Evolutionary conservation across 1,140 invertebrate species (phyloP).

Genomic region (Bombus waltoni): DNA sequence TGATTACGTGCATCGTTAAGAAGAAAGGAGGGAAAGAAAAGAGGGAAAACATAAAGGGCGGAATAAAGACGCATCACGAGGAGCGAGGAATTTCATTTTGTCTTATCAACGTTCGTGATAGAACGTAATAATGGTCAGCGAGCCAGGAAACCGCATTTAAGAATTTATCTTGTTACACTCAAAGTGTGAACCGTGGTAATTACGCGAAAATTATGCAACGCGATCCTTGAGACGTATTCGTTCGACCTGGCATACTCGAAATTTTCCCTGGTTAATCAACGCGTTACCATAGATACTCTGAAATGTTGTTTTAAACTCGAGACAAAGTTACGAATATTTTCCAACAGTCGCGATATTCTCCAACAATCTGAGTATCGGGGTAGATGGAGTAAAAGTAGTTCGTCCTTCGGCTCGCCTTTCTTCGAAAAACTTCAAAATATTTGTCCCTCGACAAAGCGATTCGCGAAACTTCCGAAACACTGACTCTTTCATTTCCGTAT

Average conservation of each 20-base stretch:
- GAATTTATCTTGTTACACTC: neutral
- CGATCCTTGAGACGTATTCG: neutral
- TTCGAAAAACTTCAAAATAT: neutral
- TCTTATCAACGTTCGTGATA: slow-evolving; percentile 12
- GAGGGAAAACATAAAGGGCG: neutral
- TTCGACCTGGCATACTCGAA: neutral
- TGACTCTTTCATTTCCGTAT: no score
- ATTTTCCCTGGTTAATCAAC: slow-evolving; percentile 3
- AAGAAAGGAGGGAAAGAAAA: neutral
- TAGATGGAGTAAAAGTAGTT: neutral
- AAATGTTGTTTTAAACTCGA: neutral
- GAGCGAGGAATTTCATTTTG: slow-evolving; percentile 40
- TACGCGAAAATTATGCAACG: slow-evolving; percentile 21
- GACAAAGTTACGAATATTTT: neutral
- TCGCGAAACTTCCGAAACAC: no score
- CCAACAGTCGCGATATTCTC: neutral
- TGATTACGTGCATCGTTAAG: neutral
- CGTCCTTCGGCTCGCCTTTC: neutral
- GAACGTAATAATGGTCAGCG: slow-evolving; percentile 32
- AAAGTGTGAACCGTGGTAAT: slow-evolving; percentile 4
- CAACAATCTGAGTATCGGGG: neutral
- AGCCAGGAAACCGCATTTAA: neutral
- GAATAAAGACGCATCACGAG: neutral
- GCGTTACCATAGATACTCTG: neutral
- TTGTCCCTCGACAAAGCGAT: neutral